Evolutionary conservation across 2,888 invertebrate genomes (phyloP).

Genomic region (Lamellibrachia columna): DNA sequence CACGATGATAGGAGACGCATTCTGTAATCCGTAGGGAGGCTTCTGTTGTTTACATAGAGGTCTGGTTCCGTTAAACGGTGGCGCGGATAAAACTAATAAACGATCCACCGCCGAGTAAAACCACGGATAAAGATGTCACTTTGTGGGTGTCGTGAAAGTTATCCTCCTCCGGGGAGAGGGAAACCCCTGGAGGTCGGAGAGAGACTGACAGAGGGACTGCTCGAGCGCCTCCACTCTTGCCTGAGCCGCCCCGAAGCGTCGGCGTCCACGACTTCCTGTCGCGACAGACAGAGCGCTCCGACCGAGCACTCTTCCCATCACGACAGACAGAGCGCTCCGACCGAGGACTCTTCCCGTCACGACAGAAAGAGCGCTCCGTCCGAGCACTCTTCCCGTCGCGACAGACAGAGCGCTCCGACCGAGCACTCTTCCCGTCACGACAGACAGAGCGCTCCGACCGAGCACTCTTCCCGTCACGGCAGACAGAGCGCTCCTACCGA

Average conservation of each 20-base stretch:
- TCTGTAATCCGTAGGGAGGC: not conserved
- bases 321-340: too few relatives aligned
- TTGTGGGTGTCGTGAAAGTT: not conserved
- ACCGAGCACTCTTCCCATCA: too few relatives aligned
- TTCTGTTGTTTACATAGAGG: not conserved
- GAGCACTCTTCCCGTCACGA: too few relatives aligned
- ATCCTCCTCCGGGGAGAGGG: not conserved
- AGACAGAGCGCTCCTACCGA: too few relatives aligned
- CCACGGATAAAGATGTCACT: not conserved
- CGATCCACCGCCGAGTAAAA: not conserved
- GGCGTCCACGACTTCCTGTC: not conserved
- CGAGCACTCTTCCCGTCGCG: too few relatives aligned
- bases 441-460: too few relatives aligned
- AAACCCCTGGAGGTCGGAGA: not conserved
- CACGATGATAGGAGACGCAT: not conserved
- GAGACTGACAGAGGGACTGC: not conserved
- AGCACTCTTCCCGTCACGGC: too few relatives aligned
- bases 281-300: not conserved
- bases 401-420: too few relatives aligned
- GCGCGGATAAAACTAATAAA: conserved; percentile 6
- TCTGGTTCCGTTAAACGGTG: conserved; percentile 6
- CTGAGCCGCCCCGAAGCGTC: not conserved
- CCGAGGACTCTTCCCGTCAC: too few relatives aligned
- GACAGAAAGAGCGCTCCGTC: too few relatives aligned
- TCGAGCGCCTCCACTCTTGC: not conserved